Conservation (phyloP, 2,113 vertebrate genomes). For the Hirundichthys speculiger region DNA sequence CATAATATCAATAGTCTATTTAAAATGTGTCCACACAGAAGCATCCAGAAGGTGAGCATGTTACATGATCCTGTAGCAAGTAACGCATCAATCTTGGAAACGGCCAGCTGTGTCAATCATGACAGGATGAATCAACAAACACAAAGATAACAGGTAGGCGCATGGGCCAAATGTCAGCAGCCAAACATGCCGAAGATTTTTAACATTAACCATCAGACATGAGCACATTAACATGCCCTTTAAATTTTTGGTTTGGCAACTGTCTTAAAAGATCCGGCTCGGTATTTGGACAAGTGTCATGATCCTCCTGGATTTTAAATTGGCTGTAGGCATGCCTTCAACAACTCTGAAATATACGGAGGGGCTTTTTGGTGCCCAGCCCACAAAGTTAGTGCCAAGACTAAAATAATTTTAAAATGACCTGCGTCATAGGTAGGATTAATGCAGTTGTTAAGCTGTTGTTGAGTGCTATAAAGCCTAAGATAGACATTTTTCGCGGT, state of each 20-base stretch:
- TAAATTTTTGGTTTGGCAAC: slow-evolving; percentile 19
- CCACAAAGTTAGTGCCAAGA: too few species aligned
- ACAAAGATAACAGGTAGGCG: slow-evolving; percentile 34
- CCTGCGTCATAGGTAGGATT: too few species aligned
- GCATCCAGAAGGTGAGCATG: slow-evolving; percentile 51
- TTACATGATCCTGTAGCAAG: slow-evolving; percentile 5
- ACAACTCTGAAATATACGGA: too few species aligned
- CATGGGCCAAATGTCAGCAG: slow-evolving; percentile 24
- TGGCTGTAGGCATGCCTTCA: too few species aligned
- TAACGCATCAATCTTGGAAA: slow-evolving; percentile 25
- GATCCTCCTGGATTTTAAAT: too few species aligned
- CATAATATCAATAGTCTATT: slow-evolving; percentile 49
- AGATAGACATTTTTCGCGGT: too few species aligned
- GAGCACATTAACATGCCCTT: slow-evolving; percentile 22
- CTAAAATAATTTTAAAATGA: too few species aligned
- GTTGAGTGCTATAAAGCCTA: too few species aligned
- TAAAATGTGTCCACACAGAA: slow-evolving; percentile 33
- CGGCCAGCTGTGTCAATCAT: slow-evolving; percentile 25
- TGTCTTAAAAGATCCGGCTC: slow-evolving; percentile 15
- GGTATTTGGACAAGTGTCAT: slow-evolving; percentile 8
- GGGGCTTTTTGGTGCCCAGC: too few species aligned
- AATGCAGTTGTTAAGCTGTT: too few species aligned
- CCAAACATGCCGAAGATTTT: slow-evolving; percentile 19
- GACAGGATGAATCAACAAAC: slow-evolving; percentile 6
- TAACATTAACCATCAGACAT: neutral